phyloP scores from a whole-genome alignment of 1,140 invertebrate genomes.

The Drosophila arawakana region DNA sequence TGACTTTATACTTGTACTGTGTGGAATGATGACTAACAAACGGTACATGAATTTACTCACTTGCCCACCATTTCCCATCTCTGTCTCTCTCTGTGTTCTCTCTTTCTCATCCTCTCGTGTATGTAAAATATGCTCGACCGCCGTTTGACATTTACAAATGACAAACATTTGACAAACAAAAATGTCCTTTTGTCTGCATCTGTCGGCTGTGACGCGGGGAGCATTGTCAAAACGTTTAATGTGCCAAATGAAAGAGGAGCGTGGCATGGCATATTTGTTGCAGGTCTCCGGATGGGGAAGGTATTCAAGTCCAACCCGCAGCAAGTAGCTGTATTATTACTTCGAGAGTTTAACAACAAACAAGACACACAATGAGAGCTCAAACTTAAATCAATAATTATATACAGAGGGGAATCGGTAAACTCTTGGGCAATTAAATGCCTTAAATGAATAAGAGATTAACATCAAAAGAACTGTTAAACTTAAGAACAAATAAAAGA shows the following conservation, averaged over 20 bases:
- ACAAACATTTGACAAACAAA: slow-evolving; percentile 83
- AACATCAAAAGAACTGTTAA: slow-evolving; percentile 25
- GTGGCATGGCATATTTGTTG: slow-evolving; percentile 44
- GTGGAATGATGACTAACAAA: slow-evolving; percentile 2
- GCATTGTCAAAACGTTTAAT: slow-evolving; percentile 67
- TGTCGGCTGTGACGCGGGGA: slow-evolving; percentile 33
- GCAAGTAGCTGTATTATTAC: slow-evolving; percentile 34
- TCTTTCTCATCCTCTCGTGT: slow-evolving; percentile 19
- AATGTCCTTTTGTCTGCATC: slow-evolving; percentile 50
- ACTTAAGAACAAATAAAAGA: too few relatives aligned
- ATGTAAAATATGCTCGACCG: slow-evolving; percentile 82
- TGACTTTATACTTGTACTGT: slow-evolving; percentile 40
- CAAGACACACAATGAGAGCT: slow-evolving; percentile 47
- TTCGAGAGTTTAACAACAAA: slow-evolving; percentile 30
- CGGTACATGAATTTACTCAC: slow-evolving; percentile 23
- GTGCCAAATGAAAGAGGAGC: slow-evolving; percentile 15
- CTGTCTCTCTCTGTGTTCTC: neutral
- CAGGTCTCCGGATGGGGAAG: slow-evolving; percentile 6
- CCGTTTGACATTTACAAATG: slow-evolving; percentile 84
- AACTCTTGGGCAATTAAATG: slow-evolving; percentile 62
- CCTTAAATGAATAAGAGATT: slow-evolving; percentile 39
- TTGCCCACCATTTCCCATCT: neutral
- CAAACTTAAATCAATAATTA: slow-evolving; percentile 52
- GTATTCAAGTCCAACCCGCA: slow-evolving; percentile 43
- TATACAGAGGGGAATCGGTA: slow-evolving; percentile 27